Evolutionary conservation across 1,140 invertebrate species (phyloP), one percentile per base, ranked within the genome.

Genomic region (Adoxophyes honmai): DNA sequence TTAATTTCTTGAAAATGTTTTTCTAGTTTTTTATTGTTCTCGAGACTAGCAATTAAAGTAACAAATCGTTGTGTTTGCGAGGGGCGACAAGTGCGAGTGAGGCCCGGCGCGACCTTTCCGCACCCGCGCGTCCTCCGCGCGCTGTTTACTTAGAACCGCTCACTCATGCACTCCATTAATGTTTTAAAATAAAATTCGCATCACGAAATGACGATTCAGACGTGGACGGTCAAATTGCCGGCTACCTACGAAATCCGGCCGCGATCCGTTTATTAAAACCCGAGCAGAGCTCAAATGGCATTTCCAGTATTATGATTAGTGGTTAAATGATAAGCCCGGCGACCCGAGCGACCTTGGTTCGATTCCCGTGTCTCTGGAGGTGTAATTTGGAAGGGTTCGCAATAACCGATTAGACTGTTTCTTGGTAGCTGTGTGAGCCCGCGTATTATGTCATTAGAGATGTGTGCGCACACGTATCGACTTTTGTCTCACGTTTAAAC

Each of bases 311-410:
- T 68, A 81, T 88, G 76, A 82, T 86, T 86, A 85, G 77, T 68
- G 71, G 68, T 68, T 78, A 86, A 85, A 86, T 84, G 82, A 88
- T 88, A 83, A 85, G 78, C 73, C 68, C 68, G 66, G 68, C 68
- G 83, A 82, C 85, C 83, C 64, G 57, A 58, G 70, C 75, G 85
- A 81, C 85, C 85, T 88, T 86, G 84, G 72, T 70, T 72, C 71
- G 83, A 78, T 72, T 81, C 78, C 80, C 77, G 82, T 88, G 85
- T 88, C 85, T 85, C 76, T 86, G 81, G 57, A 77, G 60, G 74
- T 86, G 75, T 83, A 88, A 88, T 88, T 88, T 88, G 62, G 70
- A 65, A 63, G 67, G 66, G 72, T 85, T 85, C 81, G 70, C 71
- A 65, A 77, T 80, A 84, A 81, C 60, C 81, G 81, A 86, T 88